A percentile compares a stretch with the other conserved stretches of the same genome.
Evolutionary conservation across 2,797 vertebrate species (phyloP).

Genomic region (Aldrovandia affinis): DNA sequence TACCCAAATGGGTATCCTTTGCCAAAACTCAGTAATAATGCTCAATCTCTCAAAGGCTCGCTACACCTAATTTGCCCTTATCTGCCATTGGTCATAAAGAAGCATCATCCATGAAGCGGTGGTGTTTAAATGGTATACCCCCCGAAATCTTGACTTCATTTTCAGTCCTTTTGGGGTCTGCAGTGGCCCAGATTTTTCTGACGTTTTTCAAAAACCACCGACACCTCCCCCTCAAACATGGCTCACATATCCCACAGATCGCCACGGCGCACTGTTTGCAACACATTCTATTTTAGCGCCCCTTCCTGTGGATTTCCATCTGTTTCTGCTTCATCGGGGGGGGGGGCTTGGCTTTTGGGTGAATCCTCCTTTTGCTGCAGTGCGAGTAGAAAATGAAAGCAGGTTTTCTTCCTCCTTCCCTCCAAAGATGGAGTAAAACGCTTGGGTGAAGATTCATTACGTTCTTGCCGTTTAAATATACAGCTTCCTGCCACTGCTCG

Average conservation of each 20-base stretch:
- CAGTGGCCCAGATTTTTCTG: neutral
- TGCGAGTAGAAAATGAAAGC: neutral
- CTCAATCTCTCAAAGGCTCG: neutral
- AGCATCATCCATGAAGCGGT: neutral
- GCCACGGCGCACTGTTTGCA: neutral
- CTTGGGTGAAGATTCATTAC: conserved; percentile 5
- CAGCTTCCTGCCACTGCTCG: neutral
- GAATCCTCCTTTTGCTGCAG: neutral
- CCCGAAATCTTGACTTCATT: neutral
- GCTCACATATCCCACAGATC: neutral
- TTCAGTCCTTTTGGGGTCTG: neutral
- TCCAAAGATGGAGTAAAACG: neutral
- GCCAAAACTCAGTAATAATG: too few relatives aligned
- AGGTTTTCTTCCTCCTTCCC: neutral
- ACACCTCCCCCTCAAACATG: neutral
- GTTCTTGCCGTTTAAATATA: neutral
- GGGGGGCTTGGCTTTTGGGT: neutral
- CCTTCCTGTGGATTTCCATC: conserved; percentile 6
- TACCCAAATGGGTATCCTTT: too few relatives aligned
- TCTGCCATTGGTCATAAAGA: neutral
- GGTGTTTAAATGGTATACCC: neutral
- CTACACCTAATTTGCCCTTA: neutral
- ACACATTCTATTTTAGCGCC: neutral
- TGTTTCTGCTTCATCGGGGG: neutral
- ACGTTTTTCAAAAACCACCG: neutral